A percentile compares a stretch with the other conserved stretches of the same genome.
These are phyloP conservation scores for Oegoconia quadripuncta DNA, from an alignment of 2,888 invertebrate genomes.

Conservation along the genomic window DNA sequence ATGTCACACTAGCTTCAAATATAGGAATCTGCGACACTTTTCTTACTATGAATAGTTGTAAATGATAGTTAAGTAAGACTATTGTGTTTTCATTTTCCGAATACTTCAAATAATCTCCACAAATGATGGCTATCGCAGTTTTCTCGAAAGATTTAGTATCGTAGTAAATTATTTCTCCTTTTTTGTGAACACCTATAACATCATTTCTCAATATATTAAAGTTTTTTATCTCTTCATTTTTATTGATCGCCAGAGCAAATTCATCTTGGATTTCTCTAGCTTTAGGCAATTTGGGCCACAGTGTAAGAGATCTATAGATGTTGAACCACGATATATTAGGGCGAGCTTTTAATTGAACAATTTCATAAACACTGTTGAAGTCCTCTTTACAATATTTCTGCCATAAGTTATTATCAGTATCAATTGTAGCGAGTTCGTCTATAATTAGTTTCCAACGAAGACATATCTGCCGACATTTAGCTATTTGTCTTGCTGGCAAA, in stretches of 20 bases:
- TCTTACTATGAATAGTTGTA: slow-evolving; percentile 37
- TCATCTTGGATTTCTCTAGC: slow-evolving; percentile 47
- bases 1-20: slow-evolving; percentile 25
- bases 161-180: slow-evolving; percentile 44
- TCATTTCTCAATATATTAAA: slow-evolving; percentile 43
- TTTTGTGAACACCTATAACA: slow-evolving; percentile 45
- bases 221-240: slow-evolving; percentile 41
- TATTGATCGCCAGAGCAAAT: slow-evolving; percentile 42
- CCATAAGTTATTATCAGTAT: slow-evolving; percentile 40
- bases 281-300: slow-evolving; percentile 43
- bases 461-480: slow-evolving; percentile 48
- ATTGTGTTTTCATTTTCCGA: slow-evolving; percentile 40
- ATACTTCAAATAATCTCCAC: slow-evolving; percentile 45
- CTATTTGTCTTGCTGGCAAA: slow-evolving; percentile 40
- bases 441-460: slow-evolving; percentile 46
- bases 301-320: slow-evolving; percentile 48
- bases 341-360: slow-evolving; percentile 35
- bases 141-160: slow-evolving; percentile 38
- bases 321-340: slow-evolving; percentile 40
- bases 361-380: slow-evolving; percentile 30
- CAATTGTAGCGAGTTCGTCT: slow-evolving; percentile 36
- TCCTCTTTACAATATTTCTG: slow-evolving; percentile 37
- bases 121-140: slow-evolving; percentile 27
- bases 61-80: slow-evolving; percentile 31
- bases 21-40: slow-evolving; percentile 26